These are phyloP conservation scores for Ceyx cyanopectus DNA, from an alignment of 2,113 vertebrate species.

Conservation along the genomic window DNA sequence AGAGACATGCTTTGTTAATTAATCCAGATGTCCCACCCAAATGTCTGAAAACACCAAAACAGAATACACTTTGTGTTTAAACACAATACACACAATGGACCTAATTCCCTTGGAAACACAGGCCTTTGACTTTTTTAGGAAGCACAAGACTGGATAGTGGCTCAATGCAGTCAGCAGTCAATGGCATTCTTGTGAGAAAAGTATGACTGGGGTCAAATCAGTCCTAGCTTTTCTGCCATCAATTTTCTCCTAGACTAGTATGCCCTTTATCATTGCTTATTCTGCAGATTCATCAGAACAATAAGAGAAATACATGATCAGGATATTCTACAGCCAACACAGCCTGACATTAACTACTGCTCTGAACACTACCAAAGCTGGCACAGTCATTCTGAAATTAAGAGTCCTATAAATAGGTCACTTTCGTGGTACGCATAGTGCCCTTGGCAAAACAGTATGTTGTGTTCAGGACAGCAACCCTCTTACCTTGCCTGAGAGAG, in stretches of 20 bases:
- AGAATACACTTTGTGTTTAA: not conserved
- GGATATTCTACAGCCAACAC: not conserved
- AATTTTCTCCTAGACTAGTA: not conserved
- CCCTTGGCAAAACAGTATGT: not conserved
- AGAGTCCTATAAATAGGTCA: not conserved
- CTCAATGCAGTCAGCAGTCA: not conserved
- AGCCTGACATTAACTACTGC: not conserved
- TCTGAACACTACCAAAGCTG: not conserved
- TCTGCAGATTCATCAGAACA: not conserved
- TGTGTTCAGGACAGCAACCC: not conserved
- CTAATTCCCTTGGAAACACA: not conserved
- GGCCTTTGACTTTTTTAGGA: not conserved
- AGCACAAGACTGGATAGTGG: not conserved
- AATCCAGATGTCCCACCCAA: not conserved
- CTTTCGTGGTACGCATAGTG: not conserved
- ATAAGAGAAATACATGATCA: not conserved
- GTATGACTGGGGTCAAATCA: not conserved
- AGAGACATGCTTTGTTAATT: not conserved
- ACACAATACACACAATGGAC: not conserved
- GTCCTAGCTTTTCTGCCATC: not conserved
- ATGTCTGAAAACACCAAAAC: not conserved
- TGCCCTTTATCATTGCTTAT: not conserved
- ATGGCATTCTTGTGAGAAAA: not conserved
- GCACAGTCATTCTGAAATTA: not conserved
- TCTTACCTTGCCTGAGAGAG: not conserved